Conservation (phyloP, 2,113 vertebrate species). For the Reinhardtius hippoglossoides region DNA sequence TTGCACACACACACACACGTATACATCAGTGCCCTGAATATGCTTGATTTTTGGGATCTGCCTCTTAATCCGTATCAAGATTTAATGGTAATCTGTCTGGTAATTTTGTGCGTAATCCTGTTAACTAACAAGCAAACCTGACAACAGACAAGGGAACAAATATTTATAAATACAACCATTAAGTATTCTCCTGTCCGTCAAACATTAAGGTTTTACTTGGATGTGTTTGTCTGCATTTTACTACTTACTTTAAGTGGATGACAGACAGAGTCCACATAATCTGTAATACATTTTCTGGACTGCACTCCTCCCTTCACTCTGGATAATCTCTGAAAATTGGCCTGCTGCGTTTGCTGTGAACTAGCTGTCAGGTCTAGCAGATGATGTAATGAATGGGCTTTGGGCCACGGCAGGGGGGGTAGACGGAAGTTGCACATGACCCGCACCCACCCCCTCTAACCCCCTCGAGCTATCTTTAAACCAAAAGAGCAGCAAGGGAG, state of each 20-base stretch:
- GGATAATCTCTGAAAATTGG: conserved; percentile 63
- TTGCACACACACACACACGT: no score
- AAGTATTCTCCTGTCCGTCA: neutral
- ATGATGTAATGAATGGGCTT: conserved; percentile 59
- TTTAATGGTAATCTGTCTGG: no score
- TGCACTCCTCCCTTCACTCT: conserved; percentile 10
- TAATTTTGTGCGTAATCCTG: no score
- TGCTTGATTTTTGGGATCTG: no score
- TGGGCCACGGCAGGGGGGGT: neutral
- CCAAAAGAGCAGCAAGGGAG: conserved; percentile 57
- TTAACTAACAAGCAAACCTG: no score
- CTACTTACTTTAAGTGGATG: conserved; percentile 22
- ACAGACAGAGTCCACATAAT: conserved; percentile 25
- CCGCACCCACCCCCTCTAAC: conserved; percentile 13
- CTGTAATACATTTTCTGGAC: conserved; percentile 41
- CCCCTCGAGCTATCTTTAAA: conserved; percentile 75
- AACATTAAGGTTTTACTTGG: neutral
- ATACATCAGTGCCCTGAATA: no score
- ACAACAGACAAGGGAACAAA: no score
- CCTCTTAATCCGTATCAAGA: no score
- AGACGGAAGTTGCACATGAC: conserved; percentile 20
- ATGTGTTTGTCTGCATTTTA: neutral
- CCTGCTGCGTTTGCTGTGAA: conserved; percentile 9
- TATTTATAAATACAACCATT: no score
- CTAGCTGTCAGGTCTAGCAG: conserved; percentile 56